Base-by-base conservation (phyloP, 2,113 vertebrate genomes). In the Indicator maculatus region DNA sequence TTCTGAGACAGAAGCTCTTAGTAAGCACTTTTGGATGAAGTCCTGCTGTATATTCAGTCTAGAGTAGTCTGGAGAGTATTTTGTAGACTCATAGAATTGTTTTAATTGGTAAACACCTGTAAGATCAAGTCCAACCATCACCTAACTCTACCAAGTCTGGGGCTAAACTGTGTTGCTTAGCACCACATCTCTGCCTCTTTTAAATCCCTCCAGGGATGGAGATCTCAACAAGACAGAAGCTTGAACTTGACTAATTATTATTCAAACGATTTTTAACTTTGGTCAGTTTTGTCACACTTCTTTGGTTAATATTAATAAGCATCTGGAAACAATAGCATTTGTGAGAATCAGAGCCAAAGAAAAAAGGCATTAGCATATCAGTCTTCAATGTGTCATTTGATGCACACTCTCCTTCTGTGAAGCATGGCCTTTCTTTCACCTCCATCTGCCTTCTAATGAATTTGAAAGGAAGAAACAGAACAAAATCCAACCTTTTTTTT, bases 281-380 rank as follows among this genome's bases (percentile, higher is more conserved):
- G 10, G 53, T 85, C 58, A 47, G 31, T 75, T 81, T 64, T 78
- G 9, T 45, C 67, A 45, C 2, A 28, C 2, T 72, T 41, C 55
- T 63, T 53, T 72, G 28, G 17, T 64, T 41, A 39, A 64, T 64
- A 38, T 63, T 8, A 18, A 20, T 80, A 86, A 66, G 41, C 44
- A 84, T 89, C 89, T 91, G 67, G 71, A 85, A 90, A 79, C 55
- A 72, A 93, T 60, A 80, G 45, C n/a, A n/a, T 70, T 75, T 82
- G 33, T 58, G 30, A 84, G 47, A 81, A 84, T 4, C 24, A 56
- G 45, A 88, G 73, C 41, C 65, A 74, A 90, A 79, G 91, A 73
- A 28, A 8, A 3, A 52, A 77, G 16, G 19, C 7, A n/a, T 81
- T 84, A 64, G 38, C 7, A 4, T 61, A 73, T 55, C 55, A 88